phyloP scores from a whole-genome alignment of 1,140 invertebrate genomes.

The Hestina assimilis region DNA sequence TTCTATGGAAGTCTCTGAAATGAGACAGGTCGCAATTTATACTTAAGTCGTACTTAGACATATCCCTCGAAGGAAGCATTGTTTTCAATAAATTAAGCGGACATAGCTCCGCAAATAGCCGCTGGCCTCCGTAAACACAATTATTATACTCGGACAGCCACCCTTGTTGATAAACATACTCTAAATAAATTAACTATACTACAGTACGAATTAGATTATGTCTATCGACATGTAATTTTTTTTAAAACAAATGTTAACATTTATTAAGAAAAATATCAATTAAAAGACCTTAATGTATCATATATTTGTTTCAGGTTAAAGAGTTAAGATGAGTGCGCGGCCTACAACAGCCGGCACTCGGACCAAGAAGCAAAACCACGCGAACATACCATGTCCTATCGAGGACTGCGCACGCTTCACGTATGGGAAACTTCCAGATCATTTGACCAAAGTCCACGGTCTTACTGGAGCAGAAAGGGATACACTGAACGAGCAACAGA shows the following conservation, averaged over 20 bases:
- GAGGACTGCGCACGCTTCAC: conserved; percentile 77
- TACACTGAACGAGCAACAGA: conserved; percentile 73
- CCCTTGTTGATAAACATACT: conserved; percentile 68
- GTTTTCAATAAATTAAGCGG: conserved; percentile 76
- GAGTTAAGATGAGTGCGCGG: conserved; percentile 49
- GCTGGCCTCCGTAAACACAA: conserved; percentile 70
- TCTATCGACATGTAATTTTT: not conserved
- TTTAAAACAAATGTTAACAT: not conserved
- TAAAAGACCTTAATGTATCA: not conserved
- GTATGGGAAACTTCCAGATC: conserved; percentile 75
- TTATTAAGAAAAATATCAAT: too few relatives aligned
- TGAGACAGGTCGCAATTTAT: not conserved
- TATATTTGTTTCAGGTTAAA: conserved; percentile 40
- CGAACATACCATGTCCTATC: conserved; percentile 76
- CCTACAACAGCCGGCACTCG: conserved; percentile 45
- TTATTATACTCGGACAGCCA: conserved; percentile 76
- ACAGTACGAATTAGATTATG: conserved; percentile 10
- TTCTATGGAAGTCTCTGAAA: not conserved
- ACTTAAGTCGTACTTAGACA: conserved; percentile 15
- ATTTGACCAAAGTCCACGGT: conserved; percentile 74
- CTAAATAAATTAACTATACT: conserved; percentile 73
- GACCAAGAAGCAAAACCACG: conserved; percentile 77
- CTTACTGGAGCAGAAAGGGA: conserved; percentile 73
- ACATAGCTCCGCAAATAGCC: conserved; percentile 63
- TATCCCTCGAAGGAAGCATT: conserved; percentile 46